These are phyloP conservation scores for Eospalax fontanierii DNA, from an alignment of 2,797 vertebrate species.

Conservation along the genomic window DNA sequence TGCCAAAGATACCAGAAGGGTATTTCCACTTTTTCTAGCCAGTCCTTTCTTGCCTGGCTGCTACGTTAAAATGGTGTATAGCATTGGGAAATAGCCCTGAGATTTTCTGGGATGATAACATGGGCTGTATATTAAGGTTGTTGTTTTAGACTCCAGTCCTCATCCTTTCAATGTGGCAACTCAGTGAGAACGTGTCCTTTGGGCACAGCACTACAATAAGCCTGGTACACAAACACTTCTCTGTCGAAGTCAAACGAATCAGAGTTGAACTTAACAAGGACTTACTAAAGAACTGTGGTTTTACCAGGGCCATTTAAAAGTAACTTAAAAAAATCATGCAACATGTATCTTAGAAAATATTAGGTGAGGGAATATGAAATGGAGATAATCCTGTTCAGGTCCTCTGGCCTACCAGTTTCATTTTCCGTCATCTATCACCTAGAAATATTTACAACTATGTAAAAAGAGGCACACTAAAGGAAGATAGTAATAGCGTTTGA, in stretches of 20 bases:
- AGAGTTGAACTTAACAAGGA: neutral
- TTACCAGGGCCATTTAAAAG: neutral
- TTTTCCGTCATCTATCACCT: neutral
- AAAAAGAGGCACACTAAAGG: neutral
- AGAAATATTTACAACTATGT: neutral
- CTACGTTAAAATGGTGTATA: slow-evolving; percentile 5
- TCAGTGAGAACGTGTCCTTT: slow-evolving; percentile 8
- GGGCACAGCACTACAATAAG: neutral
- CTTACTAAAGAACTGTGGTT: slow-evolving; percentile 16
- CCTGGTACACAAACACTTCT: neutral
- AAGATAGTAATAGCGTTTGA: neutral
- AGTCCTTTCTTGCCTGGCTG: neutral
- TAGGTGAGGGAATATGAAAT: neutral
- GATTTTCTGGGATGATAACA: slow-evolving; percentile 62
- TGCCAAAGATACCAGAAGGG: slow-evolving; percentile 63
- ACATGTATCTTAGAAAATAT: slow-evolving; percentile 15
- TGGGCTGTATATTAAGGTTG: neutral
- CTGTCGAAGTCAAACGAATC: neutral
- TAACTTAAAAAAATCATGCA: neutral
- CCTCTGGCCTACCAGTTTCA: neutral
- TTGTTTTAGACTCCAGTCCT: slow-evolving; percentile 47
- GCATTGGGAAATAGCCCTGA: slow-evolving; percentile 58
- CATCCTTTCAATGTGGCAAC: neutral
- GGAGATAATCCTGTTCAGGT: neutral
- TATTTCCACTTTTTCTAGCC: slow-evolving; percentile 40